Base-by-base conservation (phyloP, 2,888 invertebrate species). In the Pasiphila rectangulata region DNA sequence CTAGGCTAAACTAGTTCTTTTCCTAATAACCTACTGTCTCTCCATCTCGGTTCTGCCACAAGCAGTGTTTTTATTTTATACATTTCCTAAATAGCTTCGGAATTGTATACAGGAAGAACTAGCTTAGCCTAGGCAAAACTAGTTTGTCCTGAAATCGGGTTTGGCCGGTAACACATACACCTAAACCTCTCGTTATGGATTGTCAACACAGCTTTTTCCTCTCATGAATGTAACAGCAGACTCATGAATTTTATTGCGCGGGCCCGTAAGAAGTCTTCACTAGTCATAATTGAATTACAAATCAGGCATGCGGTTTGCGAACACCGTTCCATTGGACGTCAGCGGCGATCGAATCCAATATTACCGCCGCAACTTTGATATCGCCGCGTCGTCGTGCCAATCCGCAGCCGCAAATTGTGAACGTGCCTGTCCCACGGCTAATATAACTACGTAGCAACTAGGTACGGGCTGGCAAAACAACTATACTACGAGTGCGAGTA, bases 381-480 rank as follows among this genome's bases (percentile, higher is more conserved):
- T 76, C 64, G 70, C 61, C 64, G 63, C 63, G 67, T 69, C 65
- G n/a, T n/a, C 75, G 73, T 71, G 75, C 75, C 72, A 75, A 76
- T 72, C 66, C 68, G 57, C 61, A 63, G 61, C 73, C 76, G 63
- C 76, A 75, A 74, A 75, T 73, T 72, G 76, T 70, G 69, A 64
- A 73, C 76, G 77, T 74, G 77, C 64, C 61, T 66, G 62, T 64
- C 65, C 66, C 57, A 54, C 59, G 51, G 57, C 63, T 68, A 67
- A 69, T 70, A 68, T 63, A 67, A 7, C 12, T 16, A 16, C 30
- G 16, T 17, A 32, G 17, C 16, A 32, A 10, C 17, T 30, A n/a
- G 10, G n/a, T 32, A 32, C 17, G 17, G n/a, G n/a, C n/a, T n/a
- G n/a, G n/a, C n/a, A n/a, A n/a, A n/a, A n/a, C n/a, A n/a, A n/a